A percentile compares a stretch with the other conserved stretches of the same genome.
Evolutionary conservation across 2,797 vertebrate genomes (phyloP).

Genomic region (Allobates femoralis): DNA sequence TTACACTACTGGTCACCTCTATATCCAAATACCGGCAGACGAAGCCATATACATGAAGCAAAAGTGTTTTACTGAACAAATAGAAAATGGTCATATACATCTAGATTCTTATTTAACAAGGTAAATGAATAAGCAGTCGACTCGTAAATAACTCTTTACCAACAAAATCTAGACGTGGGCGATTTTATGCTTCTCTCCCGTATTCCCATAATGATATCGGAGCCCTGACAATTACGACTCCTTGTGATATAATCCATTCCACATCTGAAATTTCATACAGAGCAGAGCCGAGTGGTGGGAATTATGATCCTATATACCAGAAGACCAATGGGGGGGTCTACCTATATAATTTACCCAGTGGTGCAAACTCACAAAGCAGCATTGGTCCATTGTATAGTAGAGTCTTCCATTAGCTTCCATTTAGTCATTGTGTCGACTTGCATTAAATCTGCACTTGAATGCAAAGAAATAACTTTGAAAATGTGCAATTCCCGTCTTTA

Average conservation of each 20-base stretch:
- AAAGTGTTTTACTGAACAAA: neutral
- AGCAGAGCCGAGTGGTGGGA: neutral
- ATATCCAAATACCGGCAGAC: neutral
- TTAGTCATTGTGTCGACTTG: neutral
- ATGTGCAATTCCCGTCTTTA: slow-evolving; percentile 18
- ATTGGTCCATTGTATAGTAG: neutral
- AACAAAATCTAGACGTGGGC: neutral
- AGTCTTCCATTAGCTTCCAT: slow-evolving; percentile 15
- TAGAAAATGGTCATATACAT: neutral
- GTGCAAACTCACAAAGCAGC: neutral
- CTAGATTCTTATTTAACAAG: neutral
- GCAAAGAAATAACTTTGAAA: neutral
- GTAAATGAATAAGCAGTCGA: neutral
- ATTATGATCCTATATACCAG: neutral
- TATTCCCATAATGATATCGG: neutral
- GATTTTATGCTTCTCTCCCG: neutral
- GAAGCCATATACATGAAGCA: neutral
- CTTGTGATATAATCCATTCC: slow-evolving; percentile 10
- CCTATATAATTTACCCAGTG: neutral
- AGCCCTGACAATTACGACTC: neutral
- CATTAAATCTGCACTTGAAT: slow-evolving; percentile 37
- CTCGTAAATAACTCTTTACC: neutral
- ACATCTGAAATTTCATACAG: neutral
- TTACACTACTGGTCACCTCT: too few relatives aligned
- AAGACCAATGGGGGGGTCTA: slow-evolving; percentile 5